These are phyloP conservation scores for Capreolus pygargus DNA, from an alignment of 2,113 vertebrate species.

Conservation along the genomic window DNA sequence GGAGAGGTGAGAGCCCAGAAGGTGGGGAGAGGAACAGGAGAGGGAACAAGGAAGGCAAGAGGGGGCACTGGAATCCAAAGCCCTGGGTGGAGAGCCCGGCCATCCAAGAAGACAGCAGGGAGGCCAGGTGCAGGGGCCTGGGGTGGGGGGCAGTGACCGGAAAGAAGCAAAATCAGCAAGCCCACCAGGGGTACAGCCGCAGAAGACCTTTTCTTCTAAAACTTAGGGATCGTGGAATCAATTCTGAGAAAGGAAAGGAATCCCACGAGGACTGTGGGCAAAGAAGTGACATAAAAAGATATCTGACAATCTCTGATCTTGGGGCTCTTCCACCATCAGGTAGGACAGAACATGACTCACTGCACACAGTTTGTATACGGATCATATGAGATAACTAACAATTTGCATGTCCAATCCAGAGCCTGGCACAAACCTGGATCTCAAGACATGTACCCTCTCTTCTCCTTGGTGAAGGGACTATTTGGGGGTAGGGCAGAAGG, in stretches of 20 bases:
- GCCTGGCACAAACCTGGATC: background rate
- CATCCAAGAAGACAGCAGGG: background rate
- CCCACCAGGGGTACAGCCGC: background rate
- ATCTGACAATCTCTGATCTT: background rate
- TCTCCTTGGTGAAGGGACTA: background rate
- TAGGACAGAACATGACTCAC: background rate
- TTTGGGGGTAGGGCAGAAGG: fast-evolving
- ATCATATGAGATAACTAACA: background rate
- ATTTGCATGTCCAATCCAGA: background rate
- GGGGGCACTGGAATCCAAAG: no score
- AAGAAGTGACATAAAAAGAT: background rate
- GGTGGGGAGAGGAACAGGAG: fast-evolving
- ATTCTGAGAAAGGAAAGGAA: background rate
- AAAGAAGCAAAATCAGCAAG: background rate
- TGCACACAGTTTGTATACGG: background rate
- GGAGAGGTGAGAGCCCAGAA: background rate
- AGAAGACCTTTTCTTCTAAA: background rate
- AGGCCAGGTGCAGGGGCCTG: background rate
- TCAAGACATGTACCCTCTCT: background rate
- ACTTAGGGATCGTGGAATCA: background rate
- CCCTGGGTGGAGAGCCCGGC: fast-evolving
- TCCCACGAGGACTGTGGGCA: background rate
- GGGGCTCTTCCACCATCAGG: fast-evolving
- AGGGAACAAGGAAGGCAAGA: no score
- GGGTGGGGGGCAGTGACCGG: fast-evolving